Percentiles rank a stretch among this genome's conserved stretches.
phyloP scores from a whole-genome alignment of 1,140 invertebrate species.

The Augochlora pura region DNA sequence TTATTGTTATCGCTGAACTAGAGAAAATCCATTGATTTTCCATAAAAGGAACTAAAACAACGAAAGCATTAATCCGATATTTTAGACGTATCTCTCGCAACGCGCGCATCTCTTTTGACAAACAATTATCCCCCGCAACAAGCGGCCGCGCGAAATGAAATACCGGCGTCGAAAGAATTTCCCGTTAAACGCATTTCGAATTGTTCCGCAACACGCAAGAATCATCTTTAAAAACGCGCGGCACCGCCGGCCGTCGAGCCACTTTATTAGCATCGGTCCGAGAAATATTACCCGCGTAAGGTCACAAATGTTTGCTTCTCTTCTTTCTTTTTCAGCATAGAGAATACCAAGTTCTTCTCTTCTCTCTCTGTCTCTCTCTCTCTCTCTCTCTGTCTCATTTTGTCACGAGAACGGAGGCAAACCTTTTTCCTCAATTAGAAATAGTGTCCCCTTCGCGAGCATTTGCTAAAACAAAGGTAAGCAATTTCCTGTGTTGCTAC shows the following conservation, averaged over 20 bases:
- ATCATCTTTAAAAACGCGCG: too few species aligned
- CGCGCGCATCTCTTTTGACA: not conserved
- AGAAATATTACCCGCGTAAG: not conserved
- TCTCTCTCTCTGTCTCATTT: too few species aligned
- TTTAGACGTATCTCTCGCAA: not conserved
- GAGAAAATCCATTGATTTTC: too few species aligned
- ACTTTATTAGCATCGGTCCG: not conserved
- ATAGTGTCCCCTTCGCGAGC: slow-evolving; percentile 3
- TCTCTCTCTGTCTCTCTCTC: too few species aligned
- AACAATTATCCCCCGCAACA: not conserved
- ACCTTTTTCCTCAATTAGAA: slow-evolving; percentile 6
- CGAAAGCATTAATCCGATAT: not conserved
- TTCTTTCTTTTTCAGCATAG: not conserved
- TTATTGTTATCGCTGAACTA: too few species aligned
- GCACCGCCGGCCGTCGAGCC: not conserved
- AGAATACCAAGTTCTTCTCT: too few species aligned
- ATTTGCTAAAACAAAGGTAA: slow-evolving; percentile 6
- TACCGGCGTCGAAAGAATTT: too few species aligned
- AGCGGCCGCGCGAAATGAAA: not conserved
- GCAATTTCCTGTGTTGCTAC: slow-evolving; percentile 1
- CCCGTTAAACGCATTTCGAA: too few species aligned
- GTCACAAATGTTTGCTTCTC: not conserved
- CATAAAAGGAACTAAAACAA: too few species aligned
- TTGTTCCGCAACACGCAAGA: too few species aligned
- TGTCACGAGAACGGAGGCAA: not conserved